A percentile compares a stretch with the other conserved stretches of the same genome.
phyloP scores from a whole-genome alignment of 2,888 invertebrate species.

The Agonopterix arenella region DNA sequence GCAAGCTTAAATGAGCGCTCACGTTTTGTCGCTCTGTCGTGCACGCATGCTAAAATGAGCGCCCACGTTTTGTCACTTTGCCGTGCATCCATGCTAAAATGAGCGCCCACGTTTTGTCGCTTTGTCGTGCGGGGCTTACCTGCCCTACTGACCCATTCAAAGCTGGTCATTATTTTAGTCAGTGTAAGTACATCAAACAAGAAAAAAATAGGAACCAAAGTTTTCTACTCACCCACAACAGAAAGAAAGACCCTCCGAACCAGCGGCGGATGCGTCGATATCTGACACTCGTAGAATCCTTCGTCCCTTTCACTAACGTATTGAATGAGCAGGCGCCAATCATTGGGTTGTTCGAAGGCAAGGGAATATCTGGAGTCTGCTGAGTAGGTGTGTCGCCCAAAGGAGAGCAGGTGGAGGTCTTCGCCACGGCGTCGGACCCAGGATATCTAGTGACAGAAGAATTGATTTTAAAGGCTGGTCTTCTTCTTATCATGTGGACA shows the following conservation, averaged over 20 bases:
- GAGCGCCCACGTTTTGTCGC: no score
- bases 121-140: no score
- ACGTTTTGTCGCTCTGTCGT: no score
- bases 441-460: slow-evolving; percentile 66
- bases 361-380: slow-evolving; percentile 82
- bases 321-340: slow-evolving; percentile 85
- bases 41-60: no score
- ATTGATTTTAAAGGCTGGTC: not conserved
- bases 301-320: slow-evolving; percentile 85
- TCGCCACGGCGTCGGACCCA: slow-evolving; percentile 83
- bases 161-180: no score
- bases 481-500: no score
- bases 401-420: slow-evolving; percentile 82
- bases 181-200: no score
- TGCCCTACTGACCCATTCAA: no score
- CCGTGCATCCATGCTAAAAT: no score
- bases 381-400: slow-evolving; percentile 80
- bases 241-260: slow-evolving; percentile 82
- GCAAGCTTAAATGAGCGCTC: no score
- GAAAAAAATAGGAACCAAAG: no score
- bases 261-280: slow-evolving; percentile 86
- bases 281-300: slow-evolving; percentile 88
- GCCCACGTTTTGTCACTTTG: no score
- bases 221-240: slow-evolving; percentile 81
- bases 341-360: slow-evolving; percentile 83